Base-by-base conservation (phyloP, 2,797 vertebrate genomes). In the Acanthiza pusilla region DNA sequence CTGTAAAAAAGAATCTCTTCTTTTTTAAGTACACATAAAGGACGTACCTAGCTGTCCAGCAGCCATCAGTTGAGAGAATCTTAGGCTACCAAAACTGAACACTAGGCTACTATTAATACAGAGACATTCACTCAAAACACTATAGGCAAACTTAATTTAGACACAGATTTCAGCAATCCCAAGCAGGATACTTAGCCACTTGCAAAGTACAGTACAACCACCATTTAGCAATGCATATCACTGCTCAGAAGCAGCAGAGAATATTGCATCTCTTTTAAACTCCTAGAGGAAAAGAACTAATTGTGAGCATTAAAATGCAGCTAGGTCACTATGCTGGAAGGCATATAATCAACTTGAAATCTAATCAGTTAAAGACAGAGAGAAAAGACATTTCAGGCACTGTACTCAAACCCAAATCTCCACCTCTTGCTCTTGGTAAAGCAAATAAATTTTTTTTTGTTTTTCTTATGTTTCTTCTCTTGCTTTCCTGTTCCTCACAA, bases 311-410 rank as follows among this genome's bases (percentile, higher is more conserved):
- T 86, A 71, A 88, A 85, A 92, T 89, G 61, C 58, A 89, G 81
- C 57, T 42, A 80, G 63, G 86, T 91, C 61, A 79, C 71, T 48
- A 30, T 9, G 75, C 74, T 74, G 72, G 61, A 94, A 92, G 42
- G 61, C 50, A 82, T 36, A 85, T 54, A 89, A 96, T 94, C 78
- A 95, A 85, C 78, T 79, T 65, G 71, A 87, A 94, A 89, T 87
- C 74, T 89, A 87, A 93, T 89, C 81, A 91, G 32, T 82, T 94
- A 90, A 78, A 88, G 63, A 60, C n/a, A 66, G 23, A 89, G 34
- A 68, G 20, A 72, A 89, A 93, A 82, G 45, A 82, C 53, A 84
- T 91, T 68, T 82, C 53, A 60, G 55, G 29, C 61, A 76, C 54
- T 61, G 34, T 73, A 84, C 27, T 89, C 68, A 82, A 92, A 86